A percentile compares a stretch with the other conserved stretches of the same genome.
Conservation (phyloP, 2,113 vertebrate genomes). For the Aldabrachelys gigantea region DNA sequence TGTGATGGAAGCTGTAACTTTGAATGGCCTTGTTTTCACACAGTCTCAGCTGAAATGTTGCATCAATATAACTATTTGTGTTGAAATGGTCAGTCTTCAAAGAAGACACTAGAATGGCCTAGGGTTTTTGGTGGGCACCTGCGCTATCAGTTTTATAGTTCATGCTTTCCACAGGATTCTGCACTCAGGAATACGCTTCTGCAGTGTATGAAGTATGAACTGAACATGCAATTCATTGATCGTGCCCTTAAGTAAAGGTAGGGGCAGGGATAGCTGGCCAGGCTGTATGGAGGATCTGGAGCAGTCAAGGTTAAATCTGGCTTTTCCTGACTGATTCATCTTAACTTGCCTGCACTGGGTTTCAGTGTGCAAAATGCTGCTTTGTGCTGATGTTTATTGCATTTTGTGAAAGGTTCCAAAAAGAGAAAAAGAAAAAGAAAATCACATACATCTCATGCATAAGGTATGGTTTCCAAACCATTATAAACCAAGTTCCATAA, state of each 20-base stretch:
- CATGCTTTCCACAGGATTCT: neutral
- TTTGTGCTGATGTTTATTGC: neutral
- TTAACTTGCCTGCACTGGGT: neutral
- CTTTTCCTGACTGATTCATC: neutral
- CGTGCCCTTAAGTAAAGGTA: neutral
- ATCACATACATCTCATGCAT: neutral
- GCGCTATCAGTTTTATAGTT: neutral
- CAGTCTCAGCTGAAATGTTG: neutral
- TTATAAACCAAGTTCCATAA: neutral
- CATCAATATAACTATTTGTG: neutral
- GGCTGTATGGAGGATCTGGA: neutral
- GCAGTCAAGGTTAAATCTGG: neutral
- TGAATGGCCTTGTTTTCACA: neutral
- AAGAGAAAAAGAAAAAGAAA: neutral
- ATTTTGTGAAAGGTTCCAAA: neutral
- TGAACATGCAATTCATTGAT: neutral
- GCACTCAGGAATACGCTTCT: neutral
- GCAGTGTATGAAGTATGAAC: neutral
- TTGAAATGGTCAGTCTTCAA: slow-evolving; percentile 17
- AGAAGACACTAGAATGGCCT: neutral
- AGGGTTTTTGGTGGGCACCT: neutral
- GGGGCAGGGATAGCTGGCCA: neutral
- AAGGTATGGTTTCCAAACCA: neutral
- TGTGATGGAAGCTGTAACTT: slow-evolving; percentile 20
- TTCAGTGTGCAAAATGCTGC: neutral